Base-by-base conservation (phyloP, 2,113 vertebrate genomes). In the Etheostoma cragini region DNA sequence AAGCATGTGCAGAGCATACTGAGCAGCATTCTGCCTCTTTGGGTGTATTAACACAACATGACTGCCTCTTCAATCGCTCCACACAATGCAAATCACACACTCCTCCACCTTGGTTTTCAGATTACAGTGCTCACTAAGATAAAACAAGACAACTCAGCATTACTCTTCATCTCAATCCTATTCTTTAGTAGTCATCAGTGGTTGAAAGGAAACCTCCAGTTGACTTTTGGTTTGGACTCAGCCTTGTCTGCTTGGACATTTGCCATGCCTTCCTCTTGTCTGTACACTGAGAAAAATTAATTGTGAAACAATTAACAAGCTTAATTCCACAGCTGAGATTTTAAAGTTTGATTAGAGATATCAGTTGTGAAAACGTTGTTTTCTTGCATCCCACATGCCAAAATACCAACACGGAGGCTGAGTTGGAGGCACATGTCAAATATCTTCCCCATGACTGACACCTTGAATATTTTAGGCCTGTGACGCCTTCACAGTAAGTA, bases 391-490 rank as follows among this genome's bases (percentile, higher is more conserved):
- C 69, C 38, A 61, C 65, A 26, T 52, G 3, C 17, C 2, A 57
- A n/a, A 85, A 72, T 65, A 71, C 15, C 46, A 56, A 56, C 4
- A 35, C 52, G n/a, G 49, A 42, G 60, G 69, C 65, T 82, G 65
- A 65, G 58, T 54, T 42, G 30, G 47, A 66, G 45, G 6, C 58
- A 26, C 16, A n/a, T 52, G n/a, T 62, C 17, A 24, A 19, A 64
- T 64, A 22, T 76, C 45, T 67, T 74, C 52, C 33, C 61, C 58
- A 13, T 38, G 46, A 60, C 70, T 47, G 57, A 77, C 42, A 80
- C 76, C 78, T 86, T 80, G 76, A 87, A 67, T 72, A 64, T 69
- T 77, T 78, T 54, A 56, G 50, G 64, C 46, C 50, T 42, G 8
- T 17, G 17, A 68, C 72, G 46, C 58, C 45, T 63, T 81, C 50